Evolutionary conservation across 2,797 vertebrate species (phyloP).

Genomic region (Lepilemur septentrionalis): DNA sequence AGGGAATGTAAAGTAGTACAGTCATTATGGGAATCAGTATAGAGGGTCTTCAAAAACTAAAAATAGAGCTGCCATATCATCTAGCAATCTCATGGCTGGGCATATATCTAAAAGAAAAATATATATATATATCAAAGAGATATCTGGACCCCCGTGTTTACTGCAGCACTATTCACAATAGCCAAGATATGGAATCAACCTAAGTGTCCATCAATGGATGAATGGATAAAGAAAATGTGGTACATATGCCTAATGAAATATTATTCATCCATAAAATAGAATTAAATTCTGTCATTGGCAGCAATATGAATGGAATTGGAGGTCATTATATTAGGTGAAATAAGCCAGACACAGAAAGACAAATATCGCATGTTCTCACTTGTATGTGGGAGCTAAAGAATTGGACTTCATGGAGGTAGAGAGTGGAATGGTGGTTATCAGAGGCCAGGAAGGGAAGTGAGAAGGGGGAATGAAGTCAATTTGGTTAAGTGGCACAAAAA

Average conservation of each 20-base stretch:
- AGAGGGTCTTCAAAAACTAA: not conserved
- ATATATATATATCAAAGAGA: not conserved
- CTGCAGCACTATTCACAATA: not conserved
- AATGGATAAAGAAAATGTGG: not conserved
- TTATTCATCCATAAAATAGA: not conserved
- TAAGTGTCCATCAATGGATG: not conserved
- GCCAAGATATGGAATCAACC: not conserved
- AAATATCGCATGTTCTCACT: not conserved
- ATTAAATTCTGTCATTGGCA: not conserved
- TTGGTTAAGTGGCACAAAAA: not conserved
- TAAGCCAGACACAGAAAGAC: not conserved
- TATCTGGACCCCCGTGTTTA: not conserved
- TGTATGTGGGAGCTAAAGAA: not conserved
- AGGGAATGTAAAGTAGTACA: not conserved
- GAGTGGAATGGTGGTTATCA: not conserved
- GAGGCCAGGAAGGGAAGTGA: not conserved
- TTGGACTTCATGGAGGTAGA: not conserved
- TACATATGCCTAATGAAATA: not conserved
- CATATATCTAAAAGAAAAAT: not conserved
- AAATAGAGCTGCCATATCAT: not conserved
- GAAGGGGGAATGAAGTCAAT: not conserved
- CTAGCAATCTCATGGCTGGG: not conserved
- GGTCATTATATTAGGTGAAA: not conserved
- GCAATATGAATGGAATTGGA: not conserved
- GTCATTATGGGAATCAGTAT: not conserved